These are phyloP conservation scores for Noctua comes DNA, from an alignment of 2,888 invertebrate species.

Conservation along the genomic window DNA sequence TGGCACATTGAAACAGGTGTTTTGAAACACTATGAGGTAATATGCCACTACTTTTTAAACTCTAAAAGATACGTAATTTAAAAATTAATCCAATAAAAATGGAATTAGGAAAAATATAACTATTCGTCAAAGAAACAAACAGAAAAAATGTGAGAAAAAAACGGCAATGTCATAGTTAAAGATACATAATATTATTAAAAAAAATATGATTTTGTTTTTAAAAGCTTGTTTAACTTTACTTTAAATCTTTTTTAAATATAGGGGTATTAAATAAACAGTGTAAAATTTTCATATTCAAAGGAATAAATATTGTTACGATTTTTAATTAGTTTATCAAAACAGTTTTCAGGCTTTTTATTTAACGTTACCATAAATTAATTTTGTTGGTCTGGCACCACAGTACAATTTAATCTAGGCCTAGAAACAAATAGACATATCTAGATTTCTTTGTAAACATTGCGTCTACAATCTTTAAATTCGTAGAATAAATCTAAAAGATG, in stretches of 20 bases:
- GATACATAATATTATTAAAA: neutral
- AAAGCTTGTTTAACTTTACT: neutral
- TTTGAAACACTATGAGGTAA: no score
- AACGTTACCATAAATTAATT: neutral
- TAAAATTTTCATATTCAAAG: neutral
- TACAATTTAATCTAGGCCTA: neutral
- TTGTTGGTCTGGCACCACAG: no score
- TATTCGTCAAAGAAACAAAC: no score
- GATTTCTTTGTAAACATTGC: constrained; percentile 6
- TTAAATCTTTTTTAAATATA: neutral
- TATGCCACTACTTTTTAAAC: no score
- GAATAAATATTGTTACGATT: neutral
- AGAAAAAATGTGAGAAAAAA: no score
- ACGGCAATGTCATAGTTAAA: no score
- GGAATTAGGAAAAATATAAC: no score
- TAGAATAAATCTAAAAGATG: constrained; percentile 21
- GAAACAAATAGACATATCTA: constrained; percentile 16
- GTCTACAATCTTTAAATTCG: constrained; percentile 10
- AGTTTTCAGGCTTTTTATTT: neutral
- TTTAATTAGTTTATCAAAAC: neutral
- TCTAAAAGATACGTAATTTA: no score
- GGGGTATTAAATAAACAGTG: neutral
- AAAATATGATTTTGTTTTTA: neutral
- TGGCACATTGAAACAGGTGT: no score
- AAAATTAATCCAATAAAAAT: no score